phyloP scores from a whole-genome alignment of 2,797 vertebrate genomes.

The Cyclura pinguis region DNA sequence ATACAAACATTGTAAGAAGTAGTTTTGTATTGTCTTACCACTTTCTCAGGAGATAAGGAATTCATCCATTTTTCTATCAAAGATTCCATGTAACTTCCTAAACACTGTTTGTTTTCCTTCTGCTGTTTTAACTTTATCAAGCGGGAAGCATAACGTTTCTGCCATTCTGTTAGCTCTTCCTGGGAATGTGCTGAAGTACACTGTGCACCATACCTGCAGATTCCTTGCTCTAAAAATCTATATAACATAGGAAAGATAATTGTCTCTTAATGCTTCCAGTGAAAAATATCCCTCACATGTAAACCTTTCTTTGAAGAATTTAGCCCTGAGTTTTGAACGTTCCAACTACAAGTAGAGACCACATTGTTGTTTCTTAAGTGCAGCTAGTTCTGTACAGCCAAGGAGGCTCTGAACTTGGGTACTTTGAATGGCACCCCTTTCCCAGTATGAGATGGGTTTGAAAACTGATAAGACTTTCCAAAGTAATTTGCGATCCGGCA shows the following conservation, averaged over 20 bases:
- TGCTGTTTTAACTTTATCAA: conserved; percentile 96
- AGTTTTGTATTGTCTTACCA: conserved; percentile 82
- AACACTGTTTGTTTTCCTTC: conserved; percentile 95
- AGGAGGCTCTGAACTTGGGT: not conserved
- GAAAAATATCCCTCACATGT: not conserved
- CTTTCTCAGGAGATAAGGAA: conserved; percentile 97
- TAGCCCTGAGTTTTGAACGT: not conserved
- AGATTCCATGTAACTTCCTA: conserved; percentile 98
- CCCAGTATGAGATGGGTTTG: not conserved
- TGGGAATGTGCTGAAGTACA: conserved; percentile 99
- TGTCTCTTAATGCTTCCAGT: not conserved
- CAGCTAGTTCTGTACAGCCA: not conserved
- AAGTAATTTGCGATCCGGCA: not conserved
- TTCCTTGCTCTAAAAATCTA: conserved; percentile 97
- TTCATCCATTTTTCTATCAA: conserved; percentile 99
- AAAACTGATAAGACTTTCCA: not conserved
- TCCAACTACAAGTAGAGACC: not conserved
- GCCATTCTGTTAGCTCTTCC: conserved; percentile 98
- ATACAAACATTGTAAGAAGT: conserved; percentile 39
- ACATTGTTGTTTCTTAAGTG: not conserved
- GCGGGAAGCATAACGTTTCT: conserved; percentile 96
- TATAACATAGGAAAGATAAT: conserved; percentile 59
- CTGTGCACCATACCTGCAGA: conserved; percentile 97
- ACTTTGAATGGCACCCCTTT: too few relatives aligned
- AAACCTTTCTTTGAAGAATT: conserved; percentile 16